A percentile compares a stretch with the other conserved stretches of the same genome.
phyloP scores from a whole-genome alignment of 2,888 invertebrate species.

The Drosophila hawaiiensis region DNA sequence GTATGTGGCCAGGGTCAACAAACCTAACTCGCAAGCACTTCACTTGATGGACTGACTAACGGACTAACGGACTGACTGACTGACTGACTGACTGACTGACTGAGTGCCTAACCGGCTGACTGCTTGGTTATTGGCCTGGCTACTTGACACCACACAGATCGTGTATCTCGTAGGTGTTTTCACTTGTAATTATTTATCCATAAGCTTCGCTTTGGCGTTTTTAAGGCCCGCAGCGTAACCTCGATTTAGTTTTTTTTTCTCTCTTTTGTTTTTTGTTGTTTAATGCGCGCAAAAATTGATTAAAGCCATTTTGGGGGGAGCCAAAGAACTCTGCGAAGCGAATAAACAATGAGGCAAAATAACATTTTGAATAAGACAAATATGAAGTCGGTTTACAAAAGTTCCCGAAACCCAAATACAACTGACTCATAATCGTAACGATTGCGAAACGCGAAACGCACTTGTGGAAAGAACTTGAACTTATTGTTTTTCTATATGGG shows the following conservation, averaged over 20 bases:
- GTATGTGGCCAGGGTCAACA: constrained; percentile 50
- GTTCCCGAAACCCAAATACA: constrained; percentile 27
- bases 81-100: constrained; percentile 15
- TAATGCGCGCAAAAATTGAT: constrained; percentile 41
- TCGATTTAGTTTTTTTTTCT: constrained; percentile 30
- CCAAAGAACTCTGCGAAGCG: constrained; percentile 42
- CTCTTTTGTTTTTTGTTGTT: constrained; percentile 6
- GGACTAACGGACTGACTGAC: too few species aligned
- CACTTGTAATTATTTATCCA: constrained; percentile 79
- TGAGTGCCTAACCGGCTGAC: constrained; percentile 18
- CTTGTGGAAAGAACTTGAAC: constrained; percentile 26
- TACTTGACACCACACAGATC: constrained; percentile 59
- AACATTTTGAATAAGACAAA: constrained; percentile 48
- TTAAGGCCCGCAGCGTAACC: constrained; percentile 47
- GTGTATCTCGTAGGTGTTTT: constrained; percentile 74
- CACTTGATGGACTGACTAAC: constrained; percentile 21
- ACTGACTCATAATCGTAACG: constrained; percentile 34
- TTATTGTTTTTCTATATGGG: constrained; percentile 23
- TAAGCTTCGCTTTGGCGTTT: constrained; percentile 48
- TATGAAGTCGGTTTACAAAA: constrained; percentile 21
- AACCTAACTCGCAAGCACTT: constrained; percentile 54
- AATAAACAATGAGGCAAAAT: constrained; percentile 73
- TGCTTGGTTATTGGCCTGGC: constrained; percentile 46
- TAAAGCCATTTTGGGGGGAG: constrained; percentile 22
- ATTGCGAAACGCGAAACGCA: constrained; percentile 1